Conservation (phyloP, 2,888 invertebrate species). For the Emmelina monodactyla region DNA sequence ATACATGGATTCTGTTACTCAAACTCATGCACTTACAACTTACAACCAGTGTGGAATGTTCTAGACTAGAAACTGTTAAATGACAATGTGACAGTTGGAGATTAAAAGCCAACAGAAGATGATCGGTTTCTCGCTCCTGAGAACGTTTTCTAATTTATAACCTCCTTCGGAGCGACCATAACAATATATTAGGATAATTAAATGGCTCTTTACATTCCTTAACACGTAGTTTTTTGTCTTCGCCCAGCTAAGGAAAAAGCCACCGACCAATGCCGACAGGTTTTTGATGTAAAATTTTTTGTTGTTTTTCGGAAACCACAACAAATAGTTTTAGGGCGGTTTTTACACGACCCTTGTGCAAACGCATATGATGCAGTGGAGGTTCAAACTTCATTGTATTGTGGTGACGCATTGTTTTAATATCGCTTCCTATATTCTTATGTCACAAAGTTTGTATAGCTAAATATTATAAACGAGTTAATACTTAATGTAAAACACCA, state of each 20-base stretch:
- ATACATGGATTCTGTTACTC: too few relatives aligned
- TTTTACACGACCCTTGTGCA: conserved; percentile 23
- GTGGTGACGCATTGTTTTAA: conserved; percentile 31
- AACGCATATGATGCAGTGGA: too few relatives aligned
- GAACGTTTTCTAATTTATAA: conserved; percentile 48
- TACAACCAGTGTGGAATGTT: too few relatives aligned
- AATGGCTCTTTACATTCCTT: conserved; percentile 66
- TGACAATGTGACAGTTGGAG: not conserved
- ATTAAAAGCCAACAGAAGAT: not conserved
- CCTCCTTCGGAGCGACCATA: conserved; percentile 57
- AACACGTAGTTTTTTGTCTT: conserved; percentile 61
- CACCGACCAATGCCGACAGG: conserved; percentile 63
- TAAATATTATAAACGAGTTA: too few relatives aligned
- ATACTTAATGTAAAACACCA: too few relatives aligned
- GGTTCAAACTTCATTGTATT: conserved; percentile 27
- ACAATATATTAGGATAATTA: conserved; percentile 67
- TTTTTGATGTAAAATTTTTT: conserved; percentile 53
- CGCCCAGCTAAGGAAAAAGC: conserved; percentile 55
- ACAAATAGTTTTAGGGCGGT: conserved; percentile 59
- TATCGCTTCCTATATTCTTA: too few relatives aligned
- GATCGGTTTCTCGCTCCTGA: conserved; percentile 36
- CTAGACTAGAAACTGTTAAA: too few relatives aligned
- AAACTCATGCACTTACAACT: too few relatives aligned
- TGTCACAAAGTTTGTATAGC: too few relatives aligned
- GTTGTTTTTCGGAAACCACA: conserved; percentile 56